Evolutionary conservation across 2,888 invertebrate species (phyloP).

Genomic region (Diaprepes abbreviatus): DNA sequence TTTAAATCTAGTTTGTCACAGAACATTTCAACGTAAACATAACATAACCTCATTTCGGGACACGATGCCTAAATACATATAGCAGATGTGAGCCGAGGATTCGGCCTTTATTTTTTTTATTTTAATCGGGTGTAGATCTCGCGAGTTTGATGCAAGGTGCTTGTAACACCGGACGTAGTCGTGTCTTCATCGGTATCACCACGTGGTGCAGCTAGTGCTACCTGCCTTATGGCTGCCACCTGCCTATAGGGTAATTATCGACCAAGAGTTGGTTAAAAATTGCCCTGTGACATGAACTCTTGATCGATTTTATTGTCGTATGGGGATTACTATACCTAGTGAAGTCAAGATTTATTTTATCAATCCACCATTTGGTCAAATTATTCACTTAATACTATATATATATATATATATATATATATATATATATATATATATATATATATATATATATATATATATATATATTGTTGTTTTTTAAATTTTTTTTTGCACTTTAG

Average conservation of each 20-base stretch:
- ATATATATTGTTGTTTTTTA: no score
- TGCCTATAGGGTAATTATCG: conserved; percentile 49
- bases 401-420: no score
- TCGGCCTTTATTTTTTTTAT: conserved; percentile 35
- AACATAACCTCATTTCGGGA: conserved; percentile 8
- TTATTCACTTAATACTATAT: no score
- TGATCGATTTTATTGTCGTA: no score
- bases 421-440: no score
- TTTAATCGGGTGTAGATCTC: conserved; percentile 48
- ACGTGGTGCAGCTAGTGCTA: conserved; percentile 44
- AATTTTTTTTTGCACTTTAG: no score
- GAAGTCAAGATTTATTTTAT: no score
- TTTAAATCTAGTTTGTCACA: no score
- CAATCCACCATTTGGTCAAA: no score
- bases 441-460: no score
- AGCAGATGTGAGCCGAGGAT: conserved; percentile 39
- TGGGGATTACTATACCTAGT: no score
- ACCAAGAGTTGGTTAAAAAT: conserved; percentile 24
- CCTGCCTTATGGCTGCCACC: conserved; percentile 55
- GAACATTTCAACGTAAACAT: no score
- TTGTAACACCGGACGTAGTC: conserved; percentile 41
- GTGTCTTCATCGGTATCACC: conserved; percentile 39
- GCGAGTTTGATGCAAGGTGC: conserved; percentile 52
- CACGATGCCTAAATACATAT: not conserved
- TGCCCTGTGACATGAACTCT: conserved; percentile 39